Percentiles rank a stretch among this genome's conserved stretches.
phyloP scores from a whole-genome alignment of 2,113 vertebrate species.

The Elgaria multicarinata region DNA sequence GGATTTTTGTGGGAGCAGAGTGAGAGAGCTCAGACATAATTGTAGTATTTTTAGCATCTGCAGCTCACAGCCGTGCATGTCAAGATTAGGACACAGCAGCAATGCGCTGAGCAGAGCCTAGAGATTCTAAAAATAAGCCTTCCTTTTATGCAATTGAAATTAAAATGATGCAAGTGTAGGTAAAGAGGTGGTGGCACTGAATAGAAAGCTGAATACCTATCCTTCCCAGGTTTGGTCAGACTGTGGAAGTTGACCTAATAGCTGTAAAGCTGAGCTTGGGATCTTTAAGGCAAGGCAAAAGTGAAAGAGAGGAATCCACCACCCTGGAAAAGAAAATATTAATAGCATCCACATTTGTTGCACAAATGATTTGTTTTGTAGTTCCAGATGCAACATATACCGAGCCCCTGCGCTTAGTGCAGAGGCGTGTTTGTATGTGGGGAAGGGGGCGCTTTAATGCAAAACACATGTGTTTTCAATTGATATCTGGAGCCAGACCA shows the following conservation, averaged over 20 bases:
- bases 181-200: conserved; percentile 52
- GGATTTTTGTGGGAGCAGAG: conserved; percentile 55
- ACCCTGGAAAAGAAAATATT: background rate
- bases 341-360: background rate
- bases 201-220: conserved; percentile 45
- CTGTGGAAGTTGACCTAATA: background rate
- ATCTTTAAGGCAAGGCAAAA: fast-evolving
- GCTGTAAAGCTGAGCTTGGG: background rate
- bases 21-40: conserved; percentile 73
- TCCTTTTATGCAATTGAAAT: conserved; percentile 56
- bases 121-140: conserved; percentile 74
- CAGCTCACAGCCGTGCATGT: conserved; percentile 47
- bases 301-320: background rate
- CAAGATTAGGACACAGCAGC: conserved; percentile 63
- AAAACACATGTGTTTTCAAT: conserved; percentile 87
- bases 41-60: conserved; percentile 75
- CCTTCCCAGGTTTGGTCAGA: conserved; percentile 38
- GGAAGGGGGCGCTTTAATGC: conserved; percentile 71
- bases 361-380: conserved; percentile 20
- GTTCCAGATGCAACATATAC: conserved; percentile 30
- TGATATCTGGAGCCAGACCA: conserved; percentile 85
- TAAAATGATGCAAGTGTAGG: conserved; percentile 51
- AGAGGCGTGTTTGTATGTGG: conserved; percentile 39
- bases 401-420: conserved; percentile 25
- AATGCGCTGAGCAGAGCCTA: conserved; percentile 57